Conservation (phyloP, 2,888 invertebrate genomes). For the Enchytraeus crypticus region DNA sequence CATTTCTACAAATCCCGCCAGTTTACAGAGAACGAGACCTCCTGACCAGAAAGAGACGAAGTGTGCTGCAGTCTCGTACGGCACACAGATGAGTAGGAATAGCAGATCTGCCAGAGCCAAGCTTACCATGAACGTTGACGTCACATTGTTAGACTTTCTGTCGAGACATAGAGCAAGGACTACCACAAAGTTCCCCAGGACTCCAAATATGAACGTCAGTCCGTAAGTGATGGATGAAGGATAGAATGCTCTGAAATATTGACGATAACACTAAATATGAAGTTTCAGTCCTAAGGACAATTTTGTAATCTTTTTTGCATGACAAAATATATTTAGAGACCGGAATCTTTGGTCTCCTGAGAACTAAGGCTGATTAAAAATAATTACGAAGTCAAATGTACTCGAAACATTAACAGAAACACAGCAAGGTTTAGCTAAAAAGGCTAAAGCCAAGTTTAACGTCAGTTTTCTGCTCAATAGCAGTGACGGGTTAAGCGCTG, state of each 20-base stretch:
- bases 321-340: no score
- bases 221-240: constrained; percentile 35
- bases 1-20: constrained; percentile 50
- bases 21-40: constrained; percentile 50
- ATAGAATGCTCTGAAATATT: constrained; percentile 13
- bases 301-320: no score
- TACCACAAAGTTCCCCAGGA: constrained; percentile 50
- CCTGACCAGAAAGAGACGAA: constrained; percentile 49
- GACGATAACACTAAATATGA: no score
- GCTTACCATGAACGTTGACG: constrained; percentile 42
- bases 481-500: no score
- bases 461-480: no score
- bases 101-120: constrained; percentile 50
- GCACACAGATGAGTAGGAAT: constrained; percentile 50
- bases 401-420: no score
- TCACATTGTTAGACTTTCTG: constrained; percentile 40
- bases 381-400: no score
- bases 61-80: constrained; percentile 42
- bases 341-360: no score
- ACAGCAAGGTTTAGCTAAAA: no score
- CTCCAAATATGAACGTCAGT: constrained; percentile 48
- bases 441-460: no score
- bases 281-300: no score
- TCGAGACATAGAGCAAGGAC: constrained; percentile 50
- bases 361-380: no score